phyloP scores from a whole-genome alignment of 1,140 invertebrate species.

The Brachionus angularis region DNA sequence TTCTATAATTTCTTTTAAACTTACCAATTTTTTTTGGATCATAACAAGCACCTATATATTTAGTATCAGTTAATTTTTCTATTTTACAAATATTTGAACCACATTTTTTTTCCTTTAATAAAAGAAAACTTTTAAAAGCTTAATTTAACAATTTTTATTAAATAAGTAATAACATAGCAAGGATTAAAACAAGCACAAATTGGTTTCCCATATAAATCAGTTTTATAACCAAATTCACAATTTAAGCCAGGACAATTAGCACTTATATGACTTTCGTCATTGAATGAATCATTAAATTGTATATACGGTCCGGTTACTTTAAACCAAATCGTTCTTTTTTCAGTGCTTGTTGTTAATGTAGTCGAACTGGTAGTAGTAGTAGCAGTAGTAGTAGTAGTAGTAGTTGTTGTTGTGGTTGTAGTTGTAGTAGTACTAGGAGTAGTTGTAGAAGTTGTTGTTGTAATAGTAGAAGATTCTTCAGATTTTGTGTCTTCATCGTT shows the following conservation, averaged over 20 bases:
- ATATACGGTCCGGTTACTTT: neutral
- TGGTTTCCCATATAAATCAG: slow-evolving; percentile 34
- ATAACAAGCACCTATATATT: slow-evolving; percentile 31
- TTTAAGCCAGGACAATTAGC: slow-evolving; percentile 30
- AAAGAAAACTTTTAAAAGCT: neutral
- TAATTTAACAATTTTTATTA: neutral
- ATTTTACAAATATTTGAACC: slow-evolving; percentile 26
- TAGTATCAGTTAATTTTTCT: slow-evolving; percentile 14
- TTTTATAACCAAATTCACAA: slow-evolving; percentile 38
- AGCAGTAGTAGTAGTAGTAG: too few species aligned
- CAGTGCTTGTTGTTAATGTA: neutral
- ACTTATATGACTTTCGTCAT: slow-evolving; percentile 18
- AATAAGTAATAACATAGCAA: neutral
- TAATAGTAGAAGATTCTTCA: too few species aligned
- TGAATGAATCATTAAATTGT: neutral
- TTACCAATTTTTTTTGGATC: slow-evolving; percentile 27
- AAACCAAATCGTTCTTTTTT: neutral
- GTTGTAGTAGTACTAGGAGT: too few species aligned
- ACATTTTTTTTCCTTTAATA: slow-evolving; percentile 38
- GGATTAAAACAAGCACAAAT: slow-evolving; percentile 38
- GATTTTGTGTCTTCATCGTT: too few species aligned
- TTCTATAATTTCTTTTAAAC: too few species aligned
- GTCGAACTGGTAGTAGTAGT: too few species aligned
- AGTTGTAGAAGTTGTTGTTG: too few species aligned
- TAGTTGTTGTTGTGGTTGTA: too few species aligned